Conservation (phyloP, 2,888 invertebrate genomes). For the Limenitis camilla region DNA sequence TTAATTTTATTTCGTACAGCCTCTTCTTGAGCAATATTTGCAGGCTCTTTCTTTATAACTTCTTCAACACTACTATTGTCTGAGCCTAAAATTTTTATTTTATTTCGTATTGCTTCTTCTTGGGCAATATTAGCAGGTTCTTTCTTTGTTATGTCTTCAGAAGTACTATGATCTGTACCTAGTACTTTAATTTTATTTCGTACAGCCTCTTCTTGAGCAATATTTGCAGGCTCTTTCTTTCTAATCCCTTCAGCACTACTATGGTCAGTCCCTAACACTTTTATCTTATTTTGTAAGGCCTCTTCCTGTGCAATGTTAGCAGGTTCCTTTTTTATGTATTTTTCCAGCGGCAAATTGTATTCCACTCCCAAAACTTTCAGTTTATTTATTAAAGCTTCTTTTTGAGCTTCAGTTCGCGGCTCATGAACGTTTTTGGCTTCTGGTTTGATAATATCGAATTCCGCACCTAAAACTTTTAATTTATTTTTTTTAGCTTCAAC, state of each 20-base stretch:
- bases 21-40: no score
- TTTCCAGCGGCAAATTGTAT: constrained; percentile 61
- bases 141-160: constrained; percentile 25
- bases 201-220: no score
- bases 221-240: no score
- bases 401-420: constrained; percentile 65
- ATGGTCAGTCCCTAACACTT: no score
- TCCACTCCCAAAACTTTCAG: constrained; percentile 76
- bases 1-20: no score
- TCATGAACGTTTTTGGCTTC: constrained; percentile 25
- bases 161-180: no score
- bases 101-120: constrained; percentile 57
- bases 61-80: no score
- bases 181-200: no score
- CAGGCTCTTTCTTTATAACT: no score
- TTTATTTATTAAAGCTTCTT: constrained; percentile 76
- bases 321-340: constrained; percentile 38
- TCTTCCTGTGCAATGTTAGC: constrained; percentile 56
- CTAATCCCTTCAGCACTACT: no score
- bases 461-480: constrained; percentile 49
- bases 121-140: constrained; percentile 53
- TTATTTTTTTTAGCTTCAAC: constrained; percentile 55
- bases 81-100: constrained; percentile 28
- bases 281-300: constrained; percentile 51
- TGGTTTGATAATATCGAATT: constrained; percentile 35